Conservation (phyloP, 2,888 invertebrate genomes). For the Watsonalla binaria region DNA sequence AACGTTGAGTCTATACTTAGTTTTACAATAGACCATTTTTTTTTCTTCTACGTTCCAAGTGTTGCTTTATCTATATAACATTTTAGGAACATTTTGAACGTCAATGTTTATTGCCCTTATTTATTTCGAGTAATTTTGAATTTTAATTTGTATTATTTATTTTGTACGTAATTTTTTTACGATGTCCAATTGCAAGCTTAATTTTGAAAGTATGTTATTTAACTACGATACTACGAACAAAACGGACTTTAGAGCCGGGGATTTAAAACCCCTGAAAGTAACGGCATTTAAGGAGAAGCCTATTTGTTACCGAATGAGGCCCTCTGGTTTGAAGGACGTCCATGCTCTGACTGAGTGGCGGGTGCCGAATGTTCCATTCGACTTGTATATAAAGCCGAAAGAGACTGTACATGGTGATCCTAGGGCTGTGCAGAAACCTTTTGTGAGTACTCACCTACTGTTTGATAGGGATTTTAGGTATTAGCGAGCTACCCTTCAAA, state of each 20-base stretch:
- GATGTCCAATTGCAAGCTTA: slow-evolving; percentile 3
- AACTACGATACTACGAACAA: slow-evolving; percentile 26
- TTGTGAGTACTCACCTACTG: slow-evolving; percentile 2
- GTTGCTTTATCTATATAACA: too few relatives aligned
- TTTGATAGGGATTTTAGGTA: too few relatives aligned
- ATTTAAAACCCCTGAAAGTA: slow-evolving; percentile 9
- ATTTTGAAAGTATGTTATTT: slow-evolving; percentile 27
- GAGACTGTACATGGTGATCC: slow-evolving; percentile 31
- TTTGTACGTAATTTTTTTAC: not conserved
- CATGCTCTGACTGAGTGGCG: slow-evolving; percentile 34
- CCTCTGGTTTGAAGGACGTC: slow-evolving; percentile 25
- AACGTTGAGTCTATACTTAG: too few relatives aligned
- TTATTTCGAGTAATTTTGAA: slow-evolving; percentile 7
- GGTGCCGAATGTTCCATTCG: slow-evolving; percentile 20
- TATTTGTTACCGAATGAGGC: slow-evolving; percentile 7
- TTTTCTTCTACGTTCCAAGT: too few relatives aligned
- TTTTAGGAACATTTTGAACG: too few relatives aligned
- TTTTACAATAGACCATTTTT: too few relatives aligned
- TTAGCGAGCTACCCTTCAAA: too few relatives aligned
- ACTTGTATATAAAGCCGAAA: slow-evolving; percentile 25
- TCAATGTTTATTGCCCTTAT: not conserved
- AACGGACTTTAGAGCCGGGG: slow-evolving; percentile 21
- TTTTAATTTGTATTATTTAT: not conserved
- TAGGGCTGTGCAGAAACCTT: slow-evolving; percentile 21
- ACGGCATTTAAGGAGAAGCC: slow-evolving; percentile 23